phyloP scores from a whole-genome alignment of 2,113 vertebrate genomes.

The Phaetusa simplex region DNA sequence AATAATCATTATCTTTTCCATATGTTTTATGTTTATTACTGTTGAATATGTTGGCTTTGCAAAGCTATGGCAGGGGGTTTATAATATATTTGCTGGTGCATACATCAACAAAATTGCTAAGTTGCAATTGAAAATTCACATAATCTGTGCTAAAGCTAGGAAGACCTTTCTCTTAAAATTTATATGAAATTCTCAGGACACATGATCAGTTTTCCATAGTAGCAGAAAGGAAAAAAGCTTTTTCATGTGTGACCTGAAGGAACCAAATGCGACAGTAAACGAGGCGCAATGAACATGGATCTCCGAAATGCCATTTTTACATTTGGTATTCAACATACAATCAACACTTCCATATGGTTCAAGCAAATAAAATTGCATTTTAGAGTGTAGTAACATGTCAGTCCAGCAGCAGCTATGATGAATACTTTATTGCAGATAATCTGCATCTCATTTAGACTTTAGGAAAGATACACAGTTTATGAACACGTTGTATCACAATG shows the following conservation, averaged over 20 bases:
- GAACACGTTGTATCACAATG: not conserved
- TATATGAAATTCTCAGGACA: not conserved
- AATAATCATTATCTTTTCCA: not conserved
- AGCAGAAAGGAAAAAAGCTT: not conserved
- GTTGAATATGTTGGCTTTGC: not conserved
- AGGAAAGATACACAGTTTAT: not conserved
- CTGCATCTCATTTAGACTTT: not conserved
- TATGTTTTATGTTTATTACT: slow-evolving; percentile 12
- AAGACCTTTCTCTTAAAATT: not conserved
- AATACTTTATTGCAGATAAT: slow-evolving; percentile 11
- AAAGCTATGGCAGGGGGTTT: not conserved
- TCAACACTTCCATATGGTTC: not conserved
- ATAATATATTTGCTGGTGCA: not conserved
- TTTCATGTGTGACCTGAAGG: not conserved
- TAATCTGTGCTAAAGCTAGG: not conserved
- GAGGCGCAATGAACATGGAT: not conserved
- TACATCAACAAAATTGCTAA: not conserved
- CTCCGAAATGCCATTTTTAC: not conserved
- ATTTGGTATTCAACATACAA: not conserved
- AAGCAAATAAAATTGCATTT: not conserved
- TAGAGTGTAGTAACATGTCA: not conserved
- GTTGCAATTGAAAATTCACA: not conserved
- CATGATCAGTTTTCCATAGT: not conserved
- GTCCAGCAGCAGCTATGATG: not conserved
- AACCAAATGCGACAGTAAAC: not conserved